Evolutionary conservation across 1,140 invertebrate species (phyloP).

Genomic region (Akabosia matsudoensis): DNA sequence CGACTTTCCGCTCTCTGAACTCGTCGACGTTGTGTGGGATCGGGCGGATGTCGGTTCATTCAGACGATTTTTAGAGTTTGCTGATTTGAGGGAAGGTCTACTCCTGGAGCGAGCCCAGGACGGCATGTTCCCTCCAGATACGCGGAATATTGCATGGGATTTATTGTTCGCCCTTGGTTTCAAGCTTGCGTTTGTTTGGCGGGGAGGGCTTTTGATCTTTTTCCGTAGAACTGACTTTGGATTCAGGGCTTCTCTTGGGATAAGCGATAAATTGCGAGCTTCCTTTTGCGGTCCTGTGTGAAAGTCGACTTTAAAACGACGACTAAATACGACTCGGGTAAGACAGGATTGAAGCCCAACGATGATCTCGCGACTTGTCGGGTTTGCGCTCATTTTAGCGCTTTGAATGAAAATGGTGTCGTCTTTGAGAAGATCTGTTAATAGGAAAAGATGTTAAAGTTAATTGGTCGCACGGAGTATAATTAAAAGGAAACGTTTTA

Average conservation of each 20-base stretch:
- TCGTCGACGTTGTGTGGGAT: neutral
- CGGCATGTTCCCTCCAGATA: neutral
- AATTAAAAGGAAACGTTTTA: neutral
- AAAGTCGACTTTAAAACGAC: neutral
- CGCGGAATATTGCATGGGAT: neutral
- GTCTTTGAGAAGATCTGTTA: neutral
- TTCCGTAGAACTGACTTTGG: slow-evolving; percentile 37
- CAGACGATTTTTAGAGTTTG: neutral
- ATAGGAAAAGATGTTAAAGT: neutral
- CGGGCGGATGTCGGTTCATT: neutral
- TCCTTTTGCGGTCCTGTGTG: neutral
- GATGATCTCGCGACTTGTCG: neutral
- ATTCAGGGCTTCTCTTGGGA: slow-evolving; percentile 18
- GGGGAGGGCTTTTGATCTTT: slow-evolving; percentile 36
- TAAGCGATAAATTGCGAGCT: neutral
- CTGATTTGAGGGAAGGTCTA: neutral
- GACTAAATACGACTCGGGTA: neutral
- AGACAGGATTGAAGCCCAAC: neutral
- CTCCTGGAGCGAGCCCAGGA: neutral
- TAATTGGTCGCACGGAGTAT: neutral
- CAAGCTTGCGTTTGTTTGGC: neutral
- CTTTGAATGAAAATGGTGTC: slow-evolving; percentile 6
- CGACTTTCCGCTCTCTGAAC: neutral
- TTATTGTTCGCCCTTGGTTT: no score
- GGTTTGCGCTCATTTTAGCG: neutral